Base-by-base conservation (phyloP, 2,888 invertebrate species). In the Mechanitis mazaeus region DNA sequence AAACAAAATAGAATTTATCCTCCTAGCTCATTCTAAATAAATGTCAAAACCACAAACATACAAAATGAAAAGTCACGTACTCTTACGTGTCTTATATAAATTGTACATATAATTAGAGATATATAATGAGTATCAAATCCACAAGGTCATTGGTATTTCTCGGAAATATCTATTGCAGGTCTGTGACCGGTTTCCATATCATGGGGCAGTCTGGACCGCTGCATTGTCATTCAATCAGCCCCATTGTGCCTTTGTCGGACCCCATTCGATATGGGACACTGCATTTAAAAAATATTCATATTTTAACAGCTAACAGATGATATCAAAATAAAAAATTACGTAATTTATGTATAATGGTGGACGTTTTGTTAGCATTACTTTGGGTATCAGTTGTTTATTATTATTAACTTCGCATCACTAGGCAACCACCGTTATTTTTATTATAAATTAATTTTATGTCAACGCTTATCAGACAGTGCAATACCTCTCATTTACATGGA, bases 171-270 rank as follows among this genome's bases (percentile, higher is more conserved):
- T 58, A 62, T 64, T 61, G 58, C 61, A 57, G 59, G 61, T 59
- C 65, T 56, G 60, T 59, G 68, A 64, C 68, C 63, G 66, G 64
- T 64, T 69, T 64, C 58, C 61, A 59, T 63, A 58, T n/a, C 61
- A 67, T 61, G 66, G 68, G 67, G 65, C 66, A 60, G 69, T 68
- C 77, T 80, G 82, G 80, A 83, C 83, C 85, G 78, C 75, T 72
- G 82, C 74, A 84, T 87, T 87, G 87, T 87, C 80, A 85, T 87
- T 83, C 84, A 86, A 87, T 86, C 81, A 79, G 73, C 69, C 72
- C 75, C 77, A 79, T 85, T 84, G 84, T 84, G 74, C 72, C 80
- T 84, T 84, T 84, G 85, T 83, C 75, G 78, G 71, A 63, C 45
- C 38, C 50, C 56, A 63, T 61, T 66, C 61, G 61, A 64, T 57